Base-by-base conservation (phyloP, 2,113 vertebrate genomes). In the Scomber japonicus region DNA sequence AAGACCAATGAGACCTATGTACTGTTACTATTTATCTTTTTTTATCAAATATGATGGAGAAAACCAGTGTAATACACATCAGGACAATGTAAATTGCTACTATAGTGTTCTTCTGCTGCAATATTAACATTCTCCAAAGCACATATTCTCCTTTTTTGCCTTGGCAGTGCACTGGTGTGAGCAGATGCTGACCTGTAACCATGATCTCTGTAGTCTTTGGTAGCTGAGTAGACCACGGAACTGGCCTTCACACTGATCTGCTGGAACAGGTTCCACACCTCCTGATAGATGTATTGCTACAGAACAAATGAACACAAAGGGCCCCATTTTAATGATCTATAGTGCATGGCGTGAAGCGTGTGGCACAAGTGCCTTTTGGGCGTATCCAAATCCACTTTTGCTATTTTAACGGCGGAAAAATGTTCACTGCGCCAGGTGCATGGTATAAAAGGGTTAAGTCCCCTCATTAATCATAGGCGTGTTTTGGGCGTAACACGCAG, bases 211-310 rank as follows among this genome's bases (percentile, higher is more conserved):
- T 93, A 95, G 89, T 99, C 98, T 89, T 98, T 99, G 19, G 97
- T 96, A 10, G 97, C 96, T 0, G 97, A 99, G 79, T 99, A 99
- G 45, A 99, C 97, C 53, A 97, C 96, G 5, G 97, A 99, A 81
- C 98, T 99, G 88, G 97, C 97, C 93, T 98, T 98, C 72, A 99
- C 97, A 19, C 98, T 99, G 82, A 99, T 99, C 92, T 99, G 97
- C 92, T 99, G 97, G 90, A 99, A 99, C 21, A 99, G 96, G 88
- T 99, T 99, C 98, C 97, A 99, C 12, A 99, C 97, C 83, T 99
- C 97, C 90, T 99, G 96, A 70, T 99, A 99, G 91, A 99, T 98
- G 83, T 99, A 98, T 97, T 97, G 97, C 98, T 99, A 85, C 3
- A 86, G 90, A 61, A 67, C 84, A 77, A 3, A 85, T 15, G 55